Conservation (phyloP, 2,888 invertebrate genomes). For the Acrobasis consociella region DNA sequence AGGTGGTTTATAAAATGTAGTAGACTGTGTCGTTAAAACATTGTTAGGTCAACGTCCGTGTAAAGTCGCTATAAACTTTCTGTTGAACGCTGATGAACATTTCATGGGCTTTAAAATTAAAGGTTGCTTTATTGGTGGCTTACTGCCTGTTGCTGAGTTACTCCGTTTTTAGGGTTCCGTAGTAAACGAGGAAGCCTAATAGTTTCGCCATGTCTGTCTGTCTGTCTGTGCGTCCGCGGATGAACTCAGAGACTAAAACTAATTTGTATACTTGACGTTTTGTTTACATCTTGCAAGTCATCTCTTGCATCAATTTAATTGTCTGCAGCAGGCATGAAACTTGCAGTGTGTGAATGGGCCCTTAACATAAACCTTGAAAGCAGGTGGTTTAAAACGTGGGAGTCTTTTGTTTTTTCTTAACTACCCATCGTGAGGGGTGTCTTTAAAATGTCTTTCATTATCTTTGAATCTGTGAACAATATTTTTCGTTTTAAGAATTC, state of each 20-base stretch:
- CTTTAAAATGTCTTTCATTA: too few relatives aligned
- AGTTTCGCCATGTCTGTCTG: too few relatives aligned
- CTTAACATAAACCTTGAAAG: neutral
- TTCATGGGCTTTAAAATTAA: constrained; percentile 11
- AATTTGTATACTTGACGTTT: too few relatives aligned
- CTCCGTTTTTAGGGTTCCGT: neutral
- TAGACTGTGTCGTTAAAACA: neutral
- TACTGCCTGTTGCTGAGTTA: neutral
- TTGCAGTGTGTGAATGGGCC: neutral
- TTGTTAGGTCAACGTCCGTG: neutral
- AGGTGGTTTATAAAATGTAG: neutral
- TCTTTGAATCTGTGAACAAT: too few relatives aligned
- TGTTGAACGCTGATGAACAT: constrained; percentile 1
- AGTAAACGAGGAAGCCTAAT: too few relatives aligned
- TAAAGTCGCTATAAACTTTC: constrained; percentile 6
- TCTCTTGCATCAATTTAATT: too few relatives aligned
- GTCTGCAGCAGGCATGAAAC: neutral
- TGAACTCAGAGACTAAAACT: too few relatives aligned
- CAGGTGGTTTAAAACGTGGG: constrained; percentile 1
- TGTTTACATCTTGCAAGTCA: too few relatives aligned
- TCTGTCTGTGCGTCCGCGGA: too few relatives aligned
- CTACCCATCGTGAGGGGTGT: too few relatives aligned
- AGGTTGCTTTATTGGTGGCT: constrained; percentile 1
- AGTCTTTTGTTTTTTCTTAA: too few relatives aligned
- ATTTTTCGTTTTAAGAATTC: too few relatives aligned